Evolutionary conservation across 2,113 vertebrate genomes (phyloP), one percentile per base, ranked within the genome.

Genomic region (Henicopernis longicauda): DNA sequence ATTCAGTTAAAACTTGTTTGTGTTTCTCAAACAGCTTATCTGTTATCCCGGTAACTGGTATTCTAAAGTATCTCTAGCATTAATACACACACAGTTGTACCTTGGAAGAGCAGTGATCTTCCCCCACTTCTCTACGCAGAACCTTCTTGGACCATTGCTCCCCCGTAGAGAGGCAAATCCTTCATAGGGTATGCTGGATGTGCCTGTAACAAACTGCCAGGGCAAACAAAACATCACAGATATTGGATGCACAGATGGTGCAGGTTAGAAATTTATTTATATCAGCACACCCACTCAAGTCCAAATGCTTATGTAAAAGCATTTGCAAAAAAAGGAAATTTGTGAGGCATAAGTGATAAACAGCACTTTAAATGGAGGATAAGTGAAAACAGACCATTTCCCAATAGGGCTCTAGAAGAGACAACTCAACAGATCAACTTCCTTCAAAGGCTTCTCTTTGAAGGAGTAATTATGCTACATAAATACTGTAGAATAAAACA

Each of bases 51-150:
- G 66, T 59, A 50, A 50, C 10, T 15, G 62, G 11, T 26, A 26
- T 7, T 4, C 31, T 6, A 16, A n/a, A 66, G 55, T 34, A 63
- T 10, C 54, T 57, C 57, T 70, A 78, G 27, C 59, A 49, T 2
- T 1, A 27, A 52, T 11, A 34, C 4, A 66, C 31, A 17, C 65
- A 26, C 7, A 23, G 49, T 14, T 58, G 91, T 99, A 99, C 99
- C 99, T 99, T 97, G 99, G 99, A 95, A 99, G 99, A 91, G 99
- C 99, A 19, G 99, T 99, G 98, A 99, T 99, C 97, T 99, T 99
- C 7, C 99, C 99, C 99, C 99, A 99, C 97, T 99, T 99, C 97
- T 99, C 99, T 86, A 99, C 99, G 44, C 99, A 99, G 98, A 99
- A 99, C 69, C 99, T 98, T 66, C 99, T 98, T 13, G 99, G 99